A percentile compares a stretch with the other conserved stretches of the same genome.
Conservation (phyloP, 2,888 invertebrate species). For the Aphidius colemani region DNA sequence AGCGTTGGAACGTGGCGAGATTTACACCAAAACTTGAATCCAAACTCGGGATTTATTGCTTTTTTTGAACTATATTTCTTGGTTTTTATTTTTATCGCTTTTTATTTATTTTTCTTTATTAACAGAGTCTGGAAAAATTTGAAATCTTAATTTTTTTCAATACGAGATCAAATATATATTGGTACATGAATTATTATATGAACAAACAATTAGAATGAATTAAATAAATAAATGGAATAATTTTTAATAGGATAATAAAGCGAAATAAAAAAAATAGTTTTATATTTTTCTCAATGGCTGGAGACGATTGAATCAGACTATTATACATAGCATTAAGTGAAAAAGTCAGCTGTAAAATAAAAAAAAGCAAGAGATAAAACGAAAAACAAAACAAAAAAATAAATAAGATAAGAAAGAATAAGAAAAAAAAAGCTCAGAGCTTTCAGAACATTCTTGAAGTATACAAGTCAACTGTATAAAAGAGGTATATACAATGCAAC, state of each 20-base stretch:
- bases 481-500: neutral
- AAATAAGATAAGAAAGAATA: conserved; percentile 1
- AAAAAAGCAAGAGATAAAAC: neutral
- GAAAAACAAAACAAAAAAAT: neutral
- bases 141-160: neutral
- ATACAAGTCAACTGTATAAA: neutral
- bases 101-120: neutral
- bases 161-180: neutral
- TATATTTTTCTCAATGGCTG: too few species aligned
- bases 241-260: too few species aligned
- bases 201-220: too few species aligned
- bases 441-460: neutral
- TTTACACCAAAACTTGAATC: conserved; percentile 58
- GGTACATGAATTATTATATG: too few species aligned
- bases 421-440: conserved; percentile 6
- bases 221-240: too few species aligned
- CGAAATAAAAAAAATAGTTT: too few species aligned
- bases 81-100: neutral
- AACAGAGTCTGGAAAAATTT: neutral
- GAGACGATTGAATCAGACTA: too few species aligned
- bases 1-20: conserved; percentile 60
- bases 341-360: too few species aligned
- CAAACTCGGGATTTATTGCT: conserved; percentile 55
- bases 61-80: conserved; percentile 12
- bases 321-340: too few species aligned